Evolutionary conservation across 1,140 invertebrate genomes (phyloP), one percentile per base, ranked within the genome.

Genomic region (Trissolcus basalis): DNA sequence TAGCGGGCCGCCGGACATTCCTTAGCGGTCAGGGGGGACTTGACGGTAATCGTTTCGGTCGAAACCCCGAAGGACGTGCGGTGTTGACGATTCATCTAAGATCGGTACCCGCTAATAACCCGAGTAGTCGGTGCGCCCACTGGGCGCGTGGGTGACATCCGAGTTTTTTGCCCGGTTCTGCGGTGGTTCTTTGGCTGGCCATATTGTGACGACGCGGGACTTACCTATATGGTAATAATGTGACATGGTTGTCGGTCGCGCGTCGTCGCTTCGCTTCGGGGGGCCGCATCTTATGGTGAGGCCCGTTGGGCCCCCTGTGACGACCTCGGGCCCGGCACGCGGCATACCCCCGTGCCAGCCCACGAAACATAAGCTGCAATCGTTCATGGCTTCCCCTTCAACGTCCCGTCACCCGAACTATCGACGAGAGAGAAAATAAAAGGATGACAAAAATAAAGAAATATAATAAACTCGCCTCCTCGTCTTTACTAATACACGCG

Each of bases 181-280:
- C 63, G 67, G 67, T 69, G 65, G 60, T 74, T 72, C 77, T 35
- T 60, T 77, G 54, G 64, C 43, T 72, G 50, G 70, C 56, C 70
- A 68, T 83, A 79, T 82, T 80, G 81, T 82, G 82, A 82, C 81
- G 81, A 80, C 74, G 73, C 76, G 78, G 56, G 60, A 61, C 64
- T 75, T 73, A 80, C 77, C 80, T 78, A 80, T 82, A 83, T 81
- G 81, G 79, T 82, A 83, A 83, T 85, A 84, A 85, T 85, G 82
- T 85, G 84, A 85, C 84, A 82, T 82, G 82, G 81, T 84, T 82
- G 82, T 84, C 81, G 82, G 82, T 84, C 75, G 80, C 81, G 80
- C 78, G 80, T 85, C 82, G 82, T 82, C 81, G 81, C 61, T 50
- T 82, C 83, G 50, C 84, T 58, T 75, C 81, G 68, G 81, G 83